Percentiles rank a stretch among this genome's conserved stretches.
Conservation (phyloP, 2,113 vertebrate genomes). For the Globicephala melas region DNA sequence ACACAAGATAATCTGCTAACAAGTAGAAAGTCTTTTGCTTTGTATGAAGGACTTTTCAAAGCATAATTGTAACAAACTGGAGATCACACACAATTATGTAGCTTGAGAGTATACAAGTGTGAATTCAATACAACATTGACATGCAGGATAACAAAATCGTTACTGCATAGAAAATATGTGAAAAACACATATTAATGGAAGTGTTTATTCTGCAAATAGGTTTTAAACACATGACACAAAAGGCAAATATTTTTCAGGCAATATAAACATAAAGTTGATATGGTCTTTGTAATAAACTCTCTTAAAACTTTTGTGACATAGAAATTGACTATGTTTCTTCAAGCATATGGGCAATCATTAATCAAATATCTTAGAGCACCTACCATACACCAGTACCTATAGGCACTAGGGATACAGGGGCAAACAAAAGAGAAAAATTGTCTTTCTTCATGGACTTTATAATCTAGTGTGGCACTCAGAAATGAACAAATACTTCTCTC, state of each 20-base stretch:
- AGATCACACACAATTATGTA: neutral
- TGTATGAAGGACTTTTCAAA: neutral
- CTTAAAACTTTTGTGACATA: neutral
- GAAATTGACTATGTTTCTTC: neutral
- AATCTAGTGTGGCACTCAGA: neutral
- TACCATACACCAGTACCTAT: neutral
- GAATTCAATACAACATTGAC: neutral
- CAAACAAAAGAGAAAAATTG: neutral
- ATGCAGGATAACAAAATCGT: neutral
- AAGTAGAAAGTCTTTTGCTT: neutral
- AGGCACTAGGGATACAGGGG: neutral
- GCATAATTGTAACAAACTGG: neutral
- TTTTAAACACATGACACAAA: neutral
- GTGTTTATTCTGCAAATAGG: neutral
- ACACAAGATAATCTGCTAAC: neutral
- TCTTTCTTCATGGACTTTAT: neutral
- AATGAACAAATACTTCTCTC: conserved; percentile 41
- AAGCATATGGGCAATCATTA: neutral
- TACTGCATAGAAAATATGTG: neutral
- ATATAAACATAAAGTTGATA: neutral
- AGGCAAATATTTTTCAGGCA: neutral
- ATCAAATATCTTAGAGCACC: neutral
- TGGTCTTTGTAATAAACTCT: neutral
- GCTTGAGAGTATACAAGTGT: neutral
- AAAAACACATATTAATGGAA: neutral